A percentile compares a stretch with the other conserved stretches of the same genome.
phyloP scores from a whole-genome alignment of 1,140 invertebrate genomes.

The Heliconius himera region DNA sequence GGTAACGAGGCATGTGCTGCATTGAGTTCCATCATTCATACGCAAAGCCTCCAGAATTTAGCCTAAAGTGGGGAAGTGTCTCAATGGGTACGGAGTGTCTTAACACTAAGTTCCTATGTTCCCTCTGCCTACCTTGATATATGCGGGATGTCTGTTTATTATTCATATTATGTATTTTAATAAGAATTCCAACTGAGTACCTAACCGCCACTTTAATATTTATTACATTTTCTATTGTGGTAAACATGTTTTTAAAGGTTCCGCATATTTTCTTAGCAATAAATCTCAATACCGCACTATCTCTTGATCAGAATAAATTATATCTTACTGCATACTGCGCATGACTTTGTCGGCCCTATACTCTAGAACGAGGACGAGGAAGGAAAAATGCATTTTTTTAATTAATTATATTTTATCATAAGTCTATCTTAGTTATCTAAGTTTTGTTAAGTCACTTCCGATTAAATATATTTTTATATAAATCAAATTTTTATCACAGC shows the following conservation, averaged over 20 bases:
- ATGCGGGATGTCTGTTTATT: neutral
- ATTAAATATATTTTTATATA: no score
- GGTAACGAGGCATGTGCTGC: neutral
- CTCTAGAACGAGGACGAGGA: neutral
- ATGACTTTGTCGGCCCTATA: neutral
- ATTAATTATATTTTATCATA: no score
- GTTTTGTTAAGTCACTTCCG: no score
- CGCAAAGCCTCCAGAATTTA: neutral
- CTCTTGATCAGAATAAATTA: conserved; percentile 14
- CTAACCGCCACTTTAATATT: neutral
- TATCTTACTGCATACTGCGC: neutral
- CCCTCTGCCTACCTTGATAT: neutral
- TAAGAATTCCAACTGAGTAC: neutral
- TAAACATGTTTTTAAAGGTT: conserved; percentile 13
- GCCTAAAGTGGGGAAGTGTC: neutral
- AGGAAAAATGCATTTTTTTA: no score
- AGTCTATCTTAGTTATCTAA: no score
- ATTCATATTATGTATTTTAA: neutral
- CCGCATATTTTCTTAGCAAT: conserved; percentile 11
- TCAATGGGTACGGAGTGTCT: neutral
- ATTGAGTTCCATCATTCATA: neutral
- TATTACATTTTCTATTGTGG: conserved; percentile 7
- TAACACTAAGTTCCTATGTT: neutral
- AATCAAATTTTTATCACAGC: no score
- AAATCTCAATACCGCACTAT: conserved; percentile 15